phyloP scores from a whole-genome alignment of 2,797 vertebrate genomes.

The Geotria australis region DNA sequence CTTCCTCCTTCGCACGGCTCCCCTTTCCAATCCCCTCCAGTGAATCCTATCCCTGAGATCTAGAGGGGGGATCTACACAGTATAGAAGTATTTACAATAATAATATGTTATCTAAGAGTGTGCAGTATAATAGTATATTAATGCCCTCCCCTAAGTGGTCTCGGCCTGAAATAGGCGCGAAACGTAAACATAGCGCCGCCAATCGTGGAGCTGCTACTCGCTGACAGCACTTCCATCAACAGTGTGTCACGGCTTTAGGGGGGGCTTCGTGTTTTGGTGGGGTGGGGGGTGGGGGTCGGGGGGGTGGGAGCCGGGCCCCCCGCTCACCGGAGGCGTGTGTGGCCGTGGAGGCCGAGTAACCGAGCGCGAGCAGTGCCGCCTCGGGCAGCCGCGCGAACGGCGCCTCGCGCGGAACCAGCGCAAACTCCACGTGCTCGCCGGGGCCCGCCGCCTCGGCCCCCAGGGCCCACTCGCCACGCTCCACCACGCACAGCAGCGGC shows the following conservation, averaged over 20 bases:
- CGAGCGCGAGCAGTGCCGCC: conserved; percentile 77
- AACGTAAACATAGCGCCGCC: too few species aligned
- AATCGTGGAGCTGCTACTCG: too few species aligned
- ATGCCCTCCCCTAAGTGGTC: too few species aligned
- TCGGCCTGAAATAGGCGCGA: too few species aligned
- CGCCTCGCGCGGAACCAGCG: conserved; percentile 84
- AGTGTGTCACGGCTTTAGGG: conserved; percentile 2
- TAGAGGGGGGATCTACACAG: too few species aligned
- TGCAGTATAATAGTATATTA: too few species aligned
- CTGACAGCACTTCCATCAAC: too few species aligned
- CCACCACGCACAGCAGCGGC: conserved; percentile 98
- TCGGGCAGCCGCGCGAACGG: conserved; percentile 97
- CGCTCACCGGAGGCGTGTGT: conserved; percentile 73
- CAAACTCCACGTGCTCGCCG: conserved; percentile 90
- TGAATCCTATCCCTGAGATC: too few species aligned
- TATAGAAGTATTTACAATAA: too few species aligned
- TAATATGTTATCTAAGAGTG: too few species aligned
- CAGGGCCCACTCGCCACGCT: conserved; percentile 36
- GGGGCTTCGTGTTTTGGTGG: conserved; percentile 7
- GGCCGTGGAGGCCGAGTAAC: conserved; percentile 88
- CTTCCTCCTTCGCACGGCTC: too few species aligned
- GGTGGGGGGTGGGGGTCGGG: conserved; percentile 7
- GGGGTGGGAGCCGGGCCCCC: conserved; percentile 9
- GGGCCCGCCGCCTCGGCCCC: conserved; percentile 20
- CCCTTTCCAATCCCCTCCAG: too few species aligned